Evolutionary conservation across 2,888 invertebrate species (phyloP).

Genomic region (Epinotia demarniana): DNA sequence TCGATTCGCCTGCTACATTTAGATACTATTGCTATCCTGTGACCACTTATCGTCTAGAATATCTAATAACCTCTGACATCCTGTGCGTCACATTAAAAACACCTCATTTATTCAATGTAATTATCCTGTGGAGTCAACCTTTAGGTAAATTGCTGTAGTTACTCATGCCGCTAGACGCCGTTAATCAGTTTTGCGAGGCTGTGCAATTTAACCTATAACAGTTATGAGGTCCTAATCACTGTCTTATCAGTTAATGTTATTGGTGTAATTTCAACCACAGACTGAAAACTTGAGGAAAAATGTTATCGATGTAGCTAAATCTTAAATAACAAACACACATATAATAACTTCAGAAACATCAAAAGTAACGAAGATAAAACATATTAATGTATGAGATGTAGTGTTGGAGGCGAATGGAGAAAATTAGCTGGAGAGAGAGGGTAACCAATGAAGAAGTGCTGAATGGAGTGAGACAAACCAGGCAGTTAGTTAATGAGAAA

Average conservation of each 20-base stretch:
- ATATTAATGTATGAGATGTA: too few relatives aligned
- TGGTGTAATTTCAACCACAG: neutral
- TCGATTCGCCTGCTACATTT: too few relatives aligned
- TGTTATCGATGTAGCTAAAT: too few relatives aligned
- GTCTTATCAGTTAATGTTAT: conserved; percentile 24
- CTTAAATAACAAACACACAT: too few relatives aligned
- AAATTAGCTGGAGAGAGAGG: too few relatives aligned
- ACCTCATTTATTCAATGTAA: conserved; percentile 13
- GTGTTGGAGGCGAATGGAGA: too few relatives aligned
- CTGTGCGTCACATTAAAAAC: conserved; percentile 14
- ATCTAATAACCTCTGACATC: conserved; percentile 28
- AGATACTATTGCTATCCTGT: neutral
- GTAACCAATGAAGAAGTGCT: too few relatives aligned
- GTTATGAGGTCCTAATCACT: conserved; percentile 28
- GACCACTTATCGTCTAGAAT: conserved; percentile 5
- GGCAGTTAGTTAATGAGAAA: too few relatives aligned
- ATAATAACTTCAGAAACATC: too few relatives aligned
- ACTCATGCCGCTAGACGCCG: conserved; percentile 17
- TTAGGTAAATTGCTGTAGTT: conserved; percentile 25
- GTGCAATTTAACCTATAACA: conserved; percentile 29
- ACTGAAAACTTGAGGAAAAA: neutral
- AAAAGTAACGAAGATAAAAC: too few relatives aligned
- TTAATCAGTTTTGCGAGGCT: conserved; percentile 29
- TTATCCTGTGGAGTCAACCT: conserved; percentile 11
- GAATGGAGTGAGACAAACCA: too few relatives aligned